Conservation (phyloP, 2,797 vertebrate species). For the Sitta carolinensis region DNA sequence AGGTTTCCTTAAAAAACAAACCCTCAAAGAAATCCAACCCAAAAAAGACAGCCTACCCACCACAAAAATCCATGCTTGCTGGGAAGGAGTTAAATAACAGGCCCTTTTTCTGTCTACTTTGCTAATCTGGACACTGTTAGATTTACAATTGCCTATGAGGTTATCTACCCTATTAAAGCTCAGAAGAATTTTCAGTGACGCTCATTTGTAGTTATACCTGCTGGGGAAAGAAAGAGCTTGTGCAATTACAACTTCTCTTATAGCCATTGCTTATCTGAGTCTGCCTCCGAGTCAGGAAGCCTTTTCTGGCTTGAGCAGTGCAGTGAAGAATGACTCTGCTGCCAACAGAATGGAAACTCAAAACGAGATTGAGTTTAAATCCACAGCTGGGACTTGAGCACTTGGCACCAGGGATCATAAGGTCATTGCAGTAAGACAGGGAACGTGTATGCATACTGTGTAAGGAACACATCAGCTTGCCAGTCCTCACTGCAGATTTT, state of each 20-base stretch:
- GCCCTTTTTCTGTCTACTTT: conserved; percentile 6
- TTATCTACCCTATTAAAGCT: conserved; percentile 52
- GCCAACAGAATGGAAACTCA: conserved; percentile 69
- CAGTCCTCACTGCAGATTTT: conserved; percentile 12
- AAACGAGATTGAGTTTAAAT: conserved; percentile 75
- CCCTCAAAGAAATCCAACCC: neutral
- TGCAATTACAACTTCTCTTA: conserved; percentile 69
- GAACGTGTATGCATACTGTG: conserved; percentile 22
- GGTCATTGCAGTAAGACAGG: conserved; percentile 66
- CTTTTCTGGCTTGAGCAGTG: conserved; percentile 55
- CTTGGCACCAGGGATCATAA: conserved; percentile 62
- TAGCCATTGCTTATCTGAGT: conserved; percentile 57
- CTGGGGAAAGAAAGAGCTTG: conserved; percentile 55
- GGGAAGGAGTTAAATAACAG: conserved; percentile 35
- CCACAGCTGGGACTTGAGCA: conserved; percentile 67
- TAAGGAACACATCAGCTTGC: conserved; percentile 28
- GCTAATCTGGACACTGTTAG: conserved; percentile 38
- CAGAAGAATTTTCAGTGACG: conserved; percentile 42
- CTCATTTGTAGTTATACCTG: conserved; percentile 57
- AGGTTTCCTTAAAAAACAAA: neutral
- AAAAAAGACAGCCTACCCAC: neutral
- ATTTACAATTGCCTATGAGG: conserved; percentile 23
- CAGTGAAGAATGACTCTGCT: conserved; percentile 68
- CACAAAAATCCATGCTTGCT: neutral
- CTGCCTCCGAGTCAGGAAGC: conserved; percentile 21